phyloP scores from a whole-genome alignment of 2,113 vertebrate genomes.

The Chiloscyllium plagiosum region DNA sequence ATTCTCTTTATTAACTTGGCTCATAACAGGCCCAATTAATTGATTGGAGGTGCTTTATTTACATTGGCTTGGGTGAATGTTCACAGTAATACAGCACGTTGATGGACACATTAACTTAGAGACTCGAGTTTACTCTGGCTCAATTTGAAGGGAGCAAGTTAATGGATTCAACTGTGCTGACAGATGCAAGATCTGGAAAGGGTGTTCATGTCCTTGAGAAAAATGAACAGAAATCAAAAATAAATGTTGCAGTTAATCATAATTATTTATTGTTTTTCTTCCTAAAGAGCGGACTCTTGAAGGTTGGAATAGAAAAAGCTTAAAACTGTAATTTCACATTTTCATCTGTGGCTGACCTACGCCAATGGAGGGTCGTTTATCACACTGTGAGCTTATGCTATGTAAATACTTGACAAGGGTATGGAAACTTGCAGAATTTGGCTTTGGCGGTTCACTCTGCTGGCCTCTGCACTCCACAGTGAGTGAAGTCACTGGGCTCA shows the following conservation, averaged over 20 bases:
- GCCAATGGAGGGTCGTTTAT: neutral
- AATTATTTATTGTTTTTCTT: neutral
- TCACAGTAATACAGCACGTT: neutral
- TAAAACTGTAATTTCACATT: neutral
- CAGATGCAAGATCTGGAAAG: neutral
- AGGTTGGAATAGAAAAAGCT: neutral
- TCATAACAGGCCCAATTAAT: neutral
- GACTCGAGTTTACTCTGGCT: neutral
- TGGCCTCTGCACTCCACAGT: neutral
- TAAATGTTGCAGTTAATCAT: neutral
- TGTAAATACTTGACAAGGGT: neutral
- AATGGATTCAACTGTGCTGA: neutral
- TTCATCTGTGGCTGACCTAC: neutral
- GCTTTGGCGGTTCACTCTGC: neutral
- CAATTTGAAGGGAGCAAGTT: neutral
- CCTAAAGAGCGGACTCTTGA: neutral
- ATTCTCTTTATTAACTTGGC: neutral
- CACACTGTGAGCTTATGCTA: neutral
- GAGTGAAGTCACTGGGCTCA: neutral
- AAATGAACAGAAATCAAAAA: neutral
- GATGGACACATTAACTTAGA: neutral
- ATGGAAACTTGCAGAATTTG: neutral
- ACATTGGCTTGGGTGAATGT: neutral
- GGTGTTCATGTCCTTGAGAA: neutral
- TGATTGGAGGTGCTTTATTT: too few species aligned